Conservation (phyloP, 2,888 invertebrate genomes). For the Pristionchus entomophagus region DNA sequence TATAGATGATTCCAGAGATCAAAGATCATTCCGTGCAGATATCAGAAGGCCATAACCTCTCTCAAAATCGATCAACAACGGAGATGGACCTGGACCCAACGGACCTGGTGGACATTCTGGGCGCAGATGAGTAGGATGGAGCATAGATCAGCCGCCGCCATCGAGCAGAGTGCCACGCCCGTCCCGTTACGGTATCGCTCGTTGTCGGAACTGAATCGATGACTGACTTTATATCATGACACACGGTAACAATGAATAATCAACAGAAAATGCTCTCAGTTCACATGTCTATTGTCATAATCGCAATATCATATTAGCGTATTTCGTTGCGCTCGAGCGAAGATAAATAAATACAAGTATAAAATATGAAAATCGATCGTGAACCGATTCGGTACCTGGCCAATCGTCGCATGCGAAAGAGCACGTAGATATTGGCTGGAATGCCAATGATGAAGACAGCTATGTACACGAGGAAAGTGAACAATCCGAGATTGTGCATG, state of each 20-base stretch:
- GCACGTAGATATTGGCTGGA: constrained; percentile 49
- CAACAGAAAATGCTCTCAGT: too few species aligned
- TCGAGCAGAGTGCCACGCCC: constrained; percentile 55
- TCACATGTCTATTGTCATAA: too few species aligned
- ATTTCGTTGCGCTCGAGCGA: too few species aligned
- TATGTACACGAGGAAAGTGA: constrained; percentile 21
- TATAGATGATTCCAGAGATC: too few species aligned
- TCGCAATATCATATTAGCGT: too few species aligned
- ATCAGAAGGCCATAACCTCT: not conserved
- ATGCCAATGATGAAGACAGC: constrained; percentile 39
- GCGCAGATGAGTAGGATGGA: constrained; percentile 54
- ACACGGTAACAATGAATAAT: not conserved
- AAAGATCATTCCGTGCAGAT: not conserved
- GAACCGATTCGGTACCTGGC: constrained; percentile 20
- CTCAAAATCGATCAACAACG: not conserved
- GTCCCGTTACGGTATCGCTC: constrained; percentile 59
- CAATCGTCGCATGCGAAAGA: constrained; percentile 47
- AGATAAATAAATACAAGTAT: too few species aligned
- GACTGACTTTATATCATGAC: not conserved
- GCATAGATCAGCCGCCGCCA: constrained; percentile 58
- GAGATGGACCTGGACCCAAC: not conserved
- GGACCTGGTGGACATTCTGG: constrained; percentile 54
- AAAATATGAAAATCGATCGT: too few species aligned
- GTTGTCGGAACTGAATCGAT: constrained; percentile 49
- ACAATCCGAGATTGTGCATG: constrained; percentile 1